Conservation (phyloP, 2,888 invertebrate genomes). For the Synergus umbraculus region DNA sequence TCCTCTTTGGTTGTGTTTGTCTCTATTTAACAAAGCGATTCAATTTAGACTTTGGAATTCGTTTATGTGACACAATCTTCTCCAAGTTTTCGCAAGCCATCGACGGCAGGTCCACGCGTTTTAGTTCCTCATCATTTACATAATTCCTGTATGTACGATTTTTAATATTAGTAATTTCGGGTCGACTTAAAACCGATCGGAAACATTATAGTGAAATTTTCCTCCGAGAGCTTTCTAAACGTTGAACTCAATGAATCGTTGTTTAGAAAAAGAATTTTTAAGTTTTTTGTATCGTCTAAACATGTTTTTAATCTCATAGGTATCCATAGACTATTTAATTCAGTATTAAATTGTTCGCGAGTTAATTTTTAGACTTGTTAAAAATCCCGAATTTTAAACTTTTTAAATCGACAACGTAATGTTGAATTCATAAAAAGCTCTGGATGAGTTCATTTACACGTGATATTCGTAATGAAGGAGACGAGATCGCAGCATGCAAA, state of each 20-base stretch:
- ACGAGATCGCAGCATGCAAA: constrained; percentile 19
- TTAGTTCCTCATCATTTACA: constrained; percentile 44
- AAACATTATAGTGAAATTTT: constrained; percentile 11
- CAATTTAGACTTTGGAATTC: constrained; percentile 14
- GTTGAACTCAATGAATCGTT: constrained; percentile 3
- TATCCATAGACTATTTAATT: background rate
- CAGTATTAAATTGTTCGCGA: background rate
- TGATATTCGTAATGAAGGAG: constrained; percentile 16
- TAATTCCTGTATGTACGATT: background rate
- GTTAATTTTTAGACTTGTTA: background rate
- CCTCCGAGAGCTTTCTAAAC: background rate
- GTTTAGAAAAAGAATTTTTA: background rate
- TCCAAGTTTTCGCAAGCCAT: constrained; percentile 48
- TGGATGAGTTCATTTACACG: constrained; percentile 13
- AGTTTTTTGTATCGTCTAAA: background rate
- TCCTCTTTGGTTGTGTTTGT: constrained; percentile 14
- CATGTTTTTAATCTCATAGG: background rate
- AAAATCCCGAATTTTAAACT: background rate
- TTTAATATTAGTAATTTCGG: constrained; percentile 26
- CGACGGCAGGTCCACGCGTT: constrained; percentile 59
- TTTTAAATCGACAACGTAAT: background rate
- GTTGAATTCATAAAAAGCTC: constrained; percentile 34
- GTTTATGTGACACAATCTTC: constrained; percentile 29
- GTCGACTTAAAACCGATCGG: constrained; percentile 19
- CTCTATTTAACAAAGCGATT: constrained; percentile 3